phyloP scores from a whole-genome alignment of 2,888 invertebrate genomes.

The Endotricha flammealis region DNA sequence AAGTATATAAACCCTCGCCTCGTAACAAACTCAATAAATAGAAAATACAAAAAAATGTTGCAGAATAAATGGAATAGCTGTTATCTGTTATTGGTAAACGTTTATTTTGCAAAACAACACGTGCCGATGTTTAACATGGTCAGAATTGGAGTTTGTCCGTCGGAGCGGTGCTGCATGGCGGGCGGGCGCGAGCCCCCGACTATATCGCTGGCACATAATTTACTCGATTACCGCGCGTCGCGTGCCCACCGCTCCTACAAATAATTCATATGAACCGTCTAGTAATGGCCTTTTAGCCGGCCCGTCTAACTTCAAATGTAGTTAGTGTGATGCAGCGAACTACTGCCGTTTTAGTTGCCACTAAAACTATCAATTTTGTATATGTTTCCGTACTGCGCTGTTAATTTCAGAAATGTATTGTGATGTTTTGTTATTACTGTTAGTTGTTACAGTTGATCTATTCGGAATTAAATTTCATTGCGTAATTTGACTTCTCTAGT shows the following conservation, averaged over 20 bases:
- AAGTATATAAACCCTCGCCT: no score
- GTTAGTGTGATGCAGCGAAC: slow-evolving; percentile 56
- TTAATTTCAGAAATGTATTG: not conserved
- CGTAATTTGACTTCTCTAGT: no score
- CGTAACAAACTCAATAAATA: no score
- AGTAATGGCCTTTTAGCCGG: slow-evolving; percentile 72
- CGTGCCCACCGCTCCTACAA: slow-evolving; percentile 57
- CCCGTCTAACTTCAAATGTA: slow-evolving; percentile 64
- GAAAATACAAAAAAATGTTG: no score
- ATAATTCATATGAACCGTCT: slow-evolving; percentile 70
- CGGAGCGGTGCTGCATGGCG: slow-evolving; percentile 4
- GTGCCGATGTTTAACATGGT: slow-evolving; percentile 9
- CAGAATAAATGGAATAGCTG: no score
- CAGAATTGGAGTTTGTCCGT: slow-evolving; percentile 5
- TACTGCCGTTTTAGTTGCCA: slow-evolving; percentile 52
- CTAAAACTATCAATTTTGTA: slow-evolving; percentile 50
- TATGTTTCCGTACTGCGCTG: slow-evolving; percentile 9
- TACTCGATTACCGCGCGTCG: slow-evolving; percentile 52
- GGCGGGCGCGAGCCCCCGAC: slow-evolving; percentile 15
- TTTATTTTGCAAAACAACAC: not conserved
- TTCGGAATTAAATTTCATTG: no score
- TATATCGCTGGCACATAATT: slow-evolving; percentile 50
- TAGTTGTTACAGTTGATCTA: no score
- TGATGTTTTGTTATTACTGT: not conserved
- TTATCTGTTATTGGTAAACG: not conserved